Evolutionary conservation across 1,140 invertebrate species (phyloP).

Genomic region (Aphaenogaster floridana): DNA sequence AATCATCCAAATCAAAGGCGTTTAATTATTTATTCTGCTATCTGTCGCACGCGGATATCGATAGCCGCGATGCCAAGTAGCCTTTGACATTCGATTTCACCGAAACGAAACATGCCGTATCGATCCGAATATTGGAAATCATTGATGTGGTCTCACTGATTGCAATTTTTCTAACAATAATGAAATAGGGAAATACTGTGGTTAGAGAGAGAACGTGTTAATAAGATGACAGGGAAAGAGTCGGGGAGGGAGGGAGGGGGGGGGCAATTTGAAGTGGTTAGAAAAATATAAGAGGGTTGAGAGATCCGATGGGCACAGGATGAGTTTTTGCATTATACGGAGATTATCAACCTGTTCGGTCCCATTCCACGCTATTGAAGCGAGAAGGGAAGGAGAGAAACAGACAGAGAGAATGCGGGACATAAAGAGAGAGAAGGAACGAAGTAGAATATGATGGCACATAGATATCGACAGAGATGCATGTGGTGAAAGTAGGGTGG

Average conservation of each 20-base stretch:
- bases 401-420: conserved; percentile 21
- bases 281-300: conserved; percentile 74
- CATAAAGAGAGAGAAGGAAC: conserved; percentile 24
- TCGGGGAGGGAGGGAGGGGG: conserved; percentile 71
- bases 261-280: conserved; percentile 80
- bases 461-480: conserved; percentile 56
- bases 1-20: not conserved
- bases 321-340: conserved; percentile 86
- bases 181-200: not conserved
- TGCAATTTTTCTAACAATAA: not conserved
- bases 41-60: not conserved
- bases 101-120: conserved; percentile 27
- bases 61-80: not conserved
- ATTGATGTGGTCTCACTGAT: not conserved
- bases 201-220: conserved; percentile 69
- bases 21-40: conserved; percentile 19
- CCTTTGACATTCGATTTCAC: conserved; percentile 19
- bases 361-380: conserved; percentile 75
- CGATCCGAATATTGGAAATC: not conserved
- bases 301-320: conserved; percentile 67
- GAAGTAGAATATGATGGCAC: conserved; percentile 46
- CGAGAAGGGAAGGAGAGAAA: conserved; percentile 10
- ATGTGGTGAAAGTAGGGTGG: conserved; percentile 60
- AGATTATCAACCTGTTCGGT: conserved; percentile 86
- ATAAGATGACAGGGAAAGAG: conserved; percentile 75